These are phyloP conservation scores for Mormyrops boulengeri DNA, from an alignment of 2,797 vertebrate species.

Conservation along the genomic window DNA sequence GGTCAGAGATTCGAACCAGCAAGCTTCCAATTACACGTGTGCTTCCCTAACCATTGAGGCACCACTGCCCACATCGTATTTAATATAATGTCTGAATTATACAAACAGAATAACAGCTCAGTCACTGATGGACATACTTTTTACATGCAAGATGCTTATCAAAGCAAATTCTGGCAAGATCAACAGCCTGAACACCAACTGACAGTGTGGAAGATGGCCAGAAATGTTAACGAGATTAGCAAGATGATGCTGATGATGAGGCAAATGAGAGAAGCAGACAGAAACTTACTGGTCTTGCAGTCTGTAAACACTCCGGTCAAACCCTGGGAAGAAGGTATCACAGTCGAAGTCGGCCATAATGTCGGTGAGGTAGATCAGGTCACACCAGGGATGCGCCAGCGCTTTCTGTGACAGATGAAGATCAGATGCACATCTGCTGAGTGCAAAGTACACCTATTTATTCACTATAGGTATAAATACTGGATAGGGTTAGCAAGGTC, in stretches of 20 bases:
- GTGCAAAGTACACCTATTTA: neutral
- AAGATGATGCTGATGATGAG: neutral
- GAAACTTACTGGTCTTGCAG: conserved; percentile 55
- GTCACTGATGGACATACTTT: neutral
- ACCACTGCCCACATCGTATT: neutral
- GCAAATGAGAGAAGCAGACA: neutral
- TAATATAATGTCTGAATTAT: neutral
- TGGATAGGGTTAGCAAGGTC: neutral
- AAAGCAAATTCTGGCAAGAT: neutral
- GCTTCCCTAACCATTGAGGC: too few species aligned
- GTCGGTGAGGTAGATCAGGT: conserved; percentile 64
- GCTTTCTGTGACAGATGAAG: conserved; percentile 48
- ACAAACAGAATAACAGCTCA: neutral
- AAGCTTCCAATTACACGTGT: too few species aligned
- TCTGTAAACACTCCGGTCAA: conserved; percentile 57
- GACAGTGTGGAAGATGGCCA: neutral
- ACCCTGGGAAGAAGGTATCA: conserved; percentile 68
- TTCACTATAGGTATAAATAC: neutral
- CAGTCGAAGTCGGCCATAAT: conserved; percentile 69
- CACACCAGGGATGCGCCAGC: conserved; percentile 67
- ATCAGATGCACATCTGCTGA: neutral
- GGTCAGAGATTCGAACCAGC: too few species aligned
- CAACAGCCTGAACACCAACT: neutral
- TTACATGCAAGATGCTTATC: neutral
- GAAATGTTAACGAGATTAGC: neutral